Evolutionary conservation across 2,888 invertebrate species (phyloP).

Genomic region (Choreutis nemorana): DNA sequence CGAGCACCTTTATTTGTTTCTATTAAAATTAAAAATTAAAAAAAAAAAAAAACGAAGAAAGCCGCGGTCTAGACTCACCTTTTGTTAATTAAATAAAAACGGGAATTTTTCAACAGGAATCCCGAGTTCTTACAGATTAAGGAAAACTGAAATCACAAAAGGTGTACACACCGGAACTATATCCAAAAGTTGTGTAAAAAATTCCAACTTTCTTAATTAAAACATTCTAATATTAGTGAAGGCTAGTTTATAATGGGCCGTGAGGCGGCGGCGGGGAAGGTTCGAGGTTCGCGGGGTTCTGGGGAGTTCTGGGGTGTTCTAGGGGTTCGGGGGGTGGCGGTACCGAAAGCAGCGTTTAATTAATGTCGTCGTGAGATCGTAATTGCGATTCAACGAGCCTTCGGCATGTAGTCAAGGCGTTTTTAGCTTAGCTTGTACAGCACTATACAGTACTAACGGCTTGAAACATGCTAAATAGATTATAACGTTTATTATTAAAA

Average conservation of each 20-base stretch:
- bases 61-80: too few relatives aligned
- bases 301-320: too few relatives aligned
- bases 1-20: too few relatives aligned
- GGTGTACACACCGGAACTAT: constrained; percentile 2
- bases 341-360: constrained; percentile 43
- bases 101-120: too few relatives aligned
- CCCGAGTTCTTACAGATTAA: too few relatives aligned
- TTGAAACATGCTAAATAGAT: too few relatives aligned
- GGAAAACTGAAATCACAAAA: constrained; percentile 5
- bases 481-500: too few relatives aligned
- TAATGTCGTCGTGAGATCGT: constrained; percentile 52
- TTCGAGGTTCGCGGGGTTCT: constrained; percentile 4
- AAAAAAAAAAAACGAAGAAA: too few relatives aligned
- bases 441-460: too few relatives aligned
- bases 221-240: constrained; percentile 34
- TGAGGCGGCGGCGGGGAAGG: constrained; percentile 14
- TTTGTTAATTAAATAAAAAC: too few relatives aligned
- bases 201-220: constrained; percentile 47
- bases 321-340: constrained; percentile 6
- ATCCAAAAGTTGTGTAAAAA: constrained; percentile 8
- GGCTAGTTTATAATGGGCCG: constrained; percentile 43
- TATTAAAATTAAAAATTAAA: too few relatives aligned
- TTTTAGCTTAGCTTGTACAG: too few relatives aligned
- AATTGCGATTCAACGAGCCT: constrained; percentile 46
- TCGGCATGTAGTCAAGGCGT: constrained; percentile 24